A percentile compares a stretch with the other conserved stretches of the same genome.
Evolutionary conservation across 64 coral and sea anemone species (phyloP).

Genomic region (Anthopleura sola): DNA sequence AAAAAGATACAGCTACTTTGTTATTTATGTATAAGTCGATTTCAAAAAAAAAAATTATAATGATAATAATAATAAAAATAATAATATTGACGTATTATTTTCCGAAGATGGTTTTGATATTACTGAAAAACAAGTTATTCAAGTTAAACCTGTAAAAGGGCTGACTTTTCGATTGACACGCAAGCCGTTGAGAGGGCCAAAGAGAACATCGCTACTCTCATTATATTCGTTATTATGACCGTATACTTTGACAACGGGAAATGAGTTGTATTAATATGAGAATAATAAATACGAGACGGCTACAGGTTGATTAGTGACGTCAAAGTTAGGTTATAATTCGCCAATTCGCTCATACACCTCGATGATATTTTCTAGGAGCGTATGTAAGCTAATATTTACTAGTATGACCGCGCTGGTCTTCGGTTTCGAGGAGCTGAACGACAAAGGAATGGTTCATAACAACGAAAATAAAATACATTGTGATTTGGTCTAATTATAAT

Average conservation of each 20-base stretch:
- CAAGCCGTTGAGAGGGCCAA: background rate
- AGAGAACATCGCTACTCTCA: background rate
- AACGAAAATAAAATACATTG: background rate
- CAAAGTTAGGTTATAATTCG: background rate
- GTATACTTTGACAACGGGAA: conserved; percentile 13
- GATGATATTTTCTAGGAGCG: background rate
- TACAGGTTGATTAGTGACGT: conserved; percentile 22
- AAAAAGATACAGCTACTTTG: background rate
- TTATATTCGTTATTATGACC: background rate
- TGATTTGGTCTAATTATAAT: background rate
- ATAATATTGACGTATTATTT: conserved; percentile 3
- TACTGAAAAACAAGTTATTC: background rate
- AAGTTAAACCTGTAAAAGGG: background rate
- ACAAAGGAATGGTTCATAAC: background rate
- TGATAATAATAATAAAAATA: no score
- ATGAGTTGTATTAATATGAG: conserved; percentile 14
- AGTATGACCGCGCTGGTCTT: background rate
- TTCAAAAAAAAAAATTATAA: conserved; percentile 3
- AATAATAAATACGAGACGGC: conserved; percentile 1
- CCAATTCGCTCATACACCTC: background rate
- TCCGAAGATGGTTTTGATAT: background rate
- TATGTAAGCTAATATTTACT: background rate
- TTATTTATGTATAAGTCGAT: background rate
- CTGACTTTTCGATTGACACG: background rate
- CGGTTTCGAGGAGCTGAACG: background rate